Evolutionary conservation across 2,113 vertebrate species (phyloP).

Genomic region (Rattus rattus): DNA sequence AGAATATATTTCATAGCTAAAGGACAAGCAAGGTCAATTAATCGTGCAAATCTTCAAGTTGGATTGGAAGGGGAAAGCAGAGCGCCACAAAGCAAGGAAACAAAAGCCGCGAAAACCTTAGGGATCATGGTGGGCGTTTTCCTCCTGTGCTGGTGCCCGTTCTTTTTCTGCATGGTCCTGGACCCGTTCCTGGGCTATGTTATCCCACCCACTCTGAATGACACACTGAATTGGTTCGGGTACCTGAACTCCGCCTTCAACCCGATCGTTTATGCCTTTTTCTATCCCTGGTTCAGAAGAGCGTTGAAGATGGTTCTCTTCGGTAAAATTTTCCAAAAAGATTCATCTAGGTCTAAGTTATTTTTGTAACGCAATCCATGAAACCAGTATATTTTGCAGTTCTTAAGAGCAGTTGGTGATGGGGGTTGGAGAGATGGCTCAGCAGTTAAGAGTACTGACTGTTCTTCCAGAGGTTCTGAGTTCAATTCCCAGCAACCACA

Average conservation of each 20-base stretch:
- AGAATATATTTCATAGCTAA: constrained; percentile 89
- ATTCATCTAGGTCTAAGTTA: constrained; percentile 86
- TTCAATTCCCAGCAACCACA: too few relatives aligned
- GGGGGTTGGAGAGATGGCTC: too few relatives aligned
- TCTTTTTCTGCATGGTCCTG: constrained; percentile 88
- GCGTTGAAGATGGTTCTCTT: constrained; percentile 89
- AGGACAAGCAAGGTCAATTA: constrained; percentile 87
- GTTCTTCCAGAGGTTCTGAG: too few relatives aligned
- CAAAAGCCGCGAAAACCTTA: constrained; percentile 89
- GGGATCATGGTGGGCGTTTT: constrained; percentile 90
- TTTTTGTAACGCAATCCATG: constrained; percentile 78
- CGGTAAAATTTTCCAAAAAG: constrained; percentile 87
- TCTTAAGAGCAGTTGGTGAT: constrained; percentile 12
- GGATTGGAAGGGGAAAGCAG: constrained; percentile 75
- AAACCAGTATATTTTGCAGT: neutral
- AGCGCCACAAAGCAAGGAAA: constrained; percentile 83
- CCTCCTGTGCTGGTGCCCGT: constrained; percentile 90
- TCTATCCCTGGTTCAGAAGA: constrained; percentile 90
- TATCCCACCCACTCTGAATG: constrained; percentile 84
- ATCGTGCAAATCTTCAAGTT: constrained; percentile 70
- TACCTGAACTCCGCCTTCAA: constrained; percentile 92
- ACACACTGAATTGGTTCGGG: constrained; percentile 89
- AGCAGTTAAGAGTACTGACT: too few relatives aligned
- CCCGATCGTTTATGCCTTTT: constrained; percentile 91
- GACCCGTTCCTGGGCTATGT: constrained; percentile 87